Percentiles rank a stretch among this genome's conserved stretches.
These are phyloP conservation scores for Karalla daura DNA, from an alignment of 2,797 vertebrate species.

Conservation along the genomic window DNA sequence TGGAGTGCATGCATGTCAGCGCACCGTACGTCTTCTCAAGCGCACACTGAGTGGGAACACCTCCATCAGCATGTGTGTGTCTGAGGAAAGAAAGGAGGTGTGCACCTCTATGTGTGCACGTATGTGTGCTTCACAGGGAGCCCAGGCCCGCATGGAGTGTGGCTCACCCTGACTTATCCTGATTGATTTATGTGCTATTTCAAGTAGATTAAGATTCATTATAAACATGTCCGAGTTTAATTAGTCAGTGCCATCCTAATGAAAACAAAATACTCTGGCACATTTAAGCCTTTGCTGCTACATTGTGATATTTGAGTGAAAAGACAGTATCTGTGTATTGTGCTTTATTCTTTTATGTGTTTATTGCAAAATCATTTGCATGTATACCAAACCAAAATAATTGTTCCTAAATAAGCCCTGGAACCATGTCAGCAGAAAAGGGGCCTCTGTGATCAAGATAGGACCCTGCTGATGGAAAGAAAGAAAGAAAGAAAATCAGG, in stretches of 20 bases:
- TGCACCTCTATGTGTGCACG: slow-evolving; percentile 1
- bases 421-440: slow-evolving; percentile 12
- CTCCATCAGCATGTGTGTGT: not conserved
- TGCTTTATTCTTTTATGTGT: not conserved
- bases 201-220: slow-evolving; percentile 55
- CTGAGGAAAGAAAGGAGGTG: too few species aligned
- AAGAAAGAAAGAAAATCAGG: not conserved
- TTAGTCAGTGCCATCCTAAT: slow-evolving; percentile 44
- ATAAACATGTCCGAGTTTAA: slow-evolving; percentile 35
- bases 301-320: not conserved
- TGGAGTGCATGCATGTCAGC: slow-evolving; percentile 4
- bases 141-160: slow-evolving; percentile 12
- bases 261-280: slow-evolving; percentile 29
- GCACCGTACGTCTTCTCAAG: slow-evolving; percentile 12
- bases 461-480: slow-evolving; percentile 14
- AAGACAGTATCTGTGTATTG: slow-evolving; percentile 1
- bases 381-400: too few species aligned
- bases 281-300: slow-evolving; percentile 7
- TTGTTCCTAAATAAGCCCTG: not conserved
- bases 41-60: not conserved
- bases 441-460: slow-evolving; percentile 5
- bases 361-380: too few species aligned
- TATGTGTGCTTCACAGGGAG: slow-evolving; percentile 7
- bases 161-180: slow-evolving; percentile 25
- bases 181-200: slow-evolving; percentile 49